A percentile compares a stretch with the other conserved stretches of the same genome.
These are phyloP conservation scores for Apis cerana DNA, from an alignment of 1,140 invertebrate genomes.

Conservation along the genomic window DNA sequence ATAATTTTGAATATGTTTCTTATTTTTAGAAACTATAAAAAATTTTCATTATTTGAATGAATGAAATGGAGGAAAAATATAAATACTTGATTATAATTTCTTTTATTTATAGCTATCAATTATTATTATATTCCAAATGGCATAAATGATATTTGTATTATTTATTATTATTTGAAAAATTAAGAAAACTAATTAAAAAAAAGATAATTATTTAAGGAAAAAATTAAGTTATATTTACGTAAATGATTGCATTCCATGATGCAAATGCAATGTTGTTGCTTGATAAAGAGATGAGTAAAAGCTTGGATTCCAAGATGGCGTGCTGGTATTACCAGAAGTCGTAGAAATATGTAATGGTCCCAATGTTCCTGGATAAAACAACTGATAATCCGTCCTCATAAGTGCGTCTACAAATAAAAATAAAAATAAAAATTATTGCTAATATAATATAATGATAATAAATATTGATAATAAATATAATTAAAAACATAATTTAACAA, in stretches of 20 bases:
- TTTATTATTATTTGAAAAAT: neutral
- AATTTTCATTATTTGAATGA: too few species aligned
- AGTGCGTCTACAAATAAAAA: conserved; percentile 69
- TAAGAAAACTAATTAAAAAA: neutral
- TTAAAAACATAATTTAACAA: neutral
- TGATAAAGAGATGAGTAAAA: conserved; percentile 79
- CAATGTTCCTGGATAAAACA: conserved; percentile 77
- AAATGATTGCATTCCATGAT: conserved; percentile 75
- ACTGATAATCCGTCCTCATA: conserved; percentile 78
- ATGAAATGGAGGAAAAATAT: too few species aligned
- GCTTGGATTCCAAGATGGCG: conserved; percentile 76
- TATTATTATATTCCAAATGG: too few species aligned
- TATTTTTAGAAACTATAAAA: too few species aligned
- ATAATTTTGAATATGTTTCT: too few species aligned
- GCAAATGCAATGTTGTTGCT: conserved; percentile 75
- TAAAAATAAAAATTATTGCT: neutral
- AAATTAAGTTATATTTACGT: conserved; percentile 55
- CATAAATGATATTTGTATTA: too few species aligned
- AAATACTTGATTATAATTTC: too few species aligned
- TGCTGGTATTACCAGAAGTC: conserved; percentile 67
- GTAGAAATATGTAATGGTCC: conserved; percentile 77
- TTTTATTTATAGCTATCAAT: too few species aligned
- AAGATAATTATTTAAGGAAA: too few species aligned
- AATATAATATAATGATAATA: neutral
- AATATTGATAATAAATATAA: neutral